phyloP scores from a whole-genome alignment of 2,113 vertebrate species.

The Balaenoptera acutorostrata region DNA sequence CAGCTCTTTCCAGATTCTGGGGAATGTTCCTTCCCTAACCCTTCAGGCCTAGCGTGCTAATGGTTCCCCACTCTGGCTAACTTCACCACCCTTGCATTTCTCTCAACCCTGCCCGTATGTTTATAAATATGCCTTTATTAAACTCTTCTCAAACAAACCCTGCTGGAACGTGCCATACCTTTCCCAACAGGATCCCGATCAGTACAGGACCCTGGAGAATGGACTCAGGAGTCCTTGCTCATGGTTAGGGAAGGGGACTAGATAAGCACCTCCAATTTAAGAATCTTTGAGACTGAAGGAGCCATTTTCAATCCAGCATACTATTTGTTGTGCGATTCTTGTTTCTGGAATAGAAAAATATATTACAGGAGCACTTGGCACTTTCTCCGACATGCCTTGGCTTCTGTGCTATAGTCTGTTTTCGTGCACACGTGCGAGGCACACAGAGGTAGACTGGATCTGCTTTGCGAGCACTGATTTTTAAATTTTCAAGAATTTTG shows the following conservation, averaged over 20 bases:
- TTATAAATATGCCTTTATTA: not conserved
- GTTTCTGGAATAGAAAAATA: conserved; percentile 6
- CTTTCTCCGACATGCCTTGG: not conserved
- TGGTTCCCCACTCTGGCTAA: not conserved
- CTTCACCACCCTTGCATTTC: not conserved
- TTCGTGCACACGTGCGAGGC: not conserved
- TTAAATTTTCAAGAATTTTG: conserved; percentile 9
- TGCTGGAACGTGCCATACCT: not conserved
- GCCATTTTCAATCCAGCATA: not conserved
- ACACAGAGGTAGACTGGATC: not conserved
- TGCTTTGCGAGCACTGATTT: not conserved
- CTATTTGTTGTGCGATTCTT: not conserved
- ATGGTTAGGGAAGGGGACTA: not conserved
- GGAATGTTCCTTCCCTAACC: not conserved
- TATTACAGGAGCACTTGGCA: not conserved
- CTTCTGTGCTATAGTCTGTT: not conserved
- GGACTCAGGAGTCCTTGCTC: not conserved
- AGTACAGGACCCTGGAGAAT: not conserved
- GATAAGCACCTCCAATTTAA: not conserved
- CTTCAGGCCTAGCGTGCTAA: not conserved
- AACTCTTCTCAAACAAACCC: not conserved
- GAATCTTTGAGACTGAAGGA: not conserved
- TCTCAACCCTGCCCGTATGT: not conserved
- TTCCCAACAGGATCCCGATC: not conserved
- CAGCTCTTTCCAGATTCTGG: not conserved